Evolutionary conservation across 2,113 vertebrate genomes (phyloP), one percentile per base, ranked within the genome.

Genomic region (Zapornia atra): DNA sequence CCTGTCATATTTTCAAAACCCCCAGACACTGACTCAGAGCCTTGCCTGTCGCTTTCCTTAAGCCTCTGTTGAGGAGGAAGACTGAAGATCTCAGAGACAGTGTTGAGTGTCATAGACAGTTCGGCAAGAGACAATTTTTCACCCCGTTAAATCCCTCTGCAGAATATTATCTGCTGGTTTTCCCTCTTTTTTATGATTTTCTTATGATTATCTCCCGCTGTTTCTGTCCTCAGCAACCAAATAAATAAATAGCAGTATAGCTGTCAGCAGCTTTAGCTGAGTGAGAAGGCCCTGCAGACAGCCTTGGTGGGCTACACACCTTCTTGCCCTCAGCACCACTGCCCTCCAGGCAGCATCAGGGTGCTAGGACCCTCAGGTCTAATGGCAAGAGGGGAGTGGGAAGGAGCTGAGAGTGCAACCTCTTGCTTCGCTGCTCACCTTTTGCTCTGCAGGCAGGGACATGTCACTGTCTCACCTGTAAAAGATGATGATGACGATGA

Each of bases 131-230:
- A 96, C 86, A 92, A 92, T 94, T 95, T 97, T 93, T 94, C 90
- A 92, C 88, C 78, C 86, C 1, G 93, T 96, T 96, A 97, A 98
- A 97, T 98, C 94, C 91, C 87, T 96, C 77, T 96, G 69, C 73
- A 96, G 78, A 86, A 71, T 95, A 94, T 97, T 97, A 97, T 97
- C 94, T 96, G 96, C 84, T 94, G 94, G 92, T 90, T 97, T 95
- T 92, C 81, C 61, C 73, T 91, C 88, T 94, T 94, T 95, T 96
- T 96, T 96, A 95, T 94, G 79, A 96, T 97, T 97, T 97, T 95
- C 94, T 96, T 97, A 96, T 95, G 80, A 97, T 96, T 94, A 97
- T 97, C 95, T 97, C 96, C 96, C 79, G 94, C 94, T 96, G 96
- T 89, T 90, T 95, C 95, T 97, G 79, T 92, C 79, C 91, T 94